These are phyloP conservation scores for Trinectes maculatus DNA, from an alignment of 2,113 vertebrate genomes.

Conservation along the genomic window DNA sequence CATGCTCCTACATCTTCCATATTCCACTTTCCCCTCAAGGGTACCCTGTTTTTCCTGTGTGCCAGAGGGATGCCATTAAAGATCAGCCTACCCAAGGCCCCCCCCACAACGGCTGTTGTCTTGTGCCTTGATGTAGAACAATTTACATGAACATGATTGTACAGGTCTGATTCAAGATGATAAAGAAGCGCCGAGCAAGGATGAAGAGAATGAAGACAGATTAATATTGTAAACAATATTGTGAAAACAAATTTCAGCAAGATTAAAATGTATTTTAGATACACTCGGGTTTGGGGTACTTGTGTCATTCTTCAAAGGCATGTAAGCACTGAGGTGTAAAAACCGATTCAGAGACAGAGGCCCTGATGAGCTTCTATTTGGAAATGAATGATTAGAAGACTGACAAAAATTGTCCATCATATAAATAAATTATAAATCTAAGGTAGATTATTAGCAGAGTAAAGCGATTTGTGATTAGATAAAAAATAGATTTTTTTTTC, in stretches of 20 bases:
- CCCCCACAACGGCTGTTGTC: conserved; percentile 83
- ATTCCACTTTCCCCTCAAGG: conserved; percentile 10
- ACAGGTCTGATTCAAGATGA: conserved; percentile 81
- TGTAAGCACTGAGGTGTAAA: conserved; percentile 34
- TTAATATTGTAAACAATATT: conserved; percentile 79
- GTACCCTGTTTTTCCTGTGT: conserved; percentile 71
- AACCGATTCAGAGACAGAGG: conserved; percentile 15
- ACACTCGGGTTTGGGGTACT: conserved; percentile 85
- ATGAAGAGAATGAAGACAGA: conserved; percentile 72
- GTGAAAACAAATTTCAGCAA: conserved; percentile 87
- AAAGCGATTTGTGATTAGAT: conserved; percentile 12
- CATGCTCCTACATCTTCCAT: conserved; percentile 51
- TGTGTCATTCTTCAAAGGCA: conserved; percentile 79
- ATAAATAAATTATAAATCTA: conserved; percentile 23
- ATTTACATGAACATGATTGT: conserved; percentile 87
- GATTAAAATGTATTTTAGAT: conserved; percentile 99
- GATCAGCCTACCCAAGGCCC: conserved; percentile 82
- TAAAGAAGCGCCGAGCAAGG: conserved; percentile 57
- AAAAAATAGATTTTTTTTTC: not conserved
- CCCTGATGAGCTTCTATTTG: conserved; percentile 40
- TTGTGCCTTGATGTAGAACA: conserved; percentile 92
- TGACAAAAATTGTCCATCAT: conserved; percentile 10
- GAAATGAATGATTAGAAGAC: conserved; percentile 17
- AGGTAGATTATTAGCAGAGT: too few relatives aligned
- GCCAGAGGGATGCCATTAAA: conserved; percentile 81